These are phyloP conservation scores for Synanthedon andrenaeformis DNA, from an alignment of 2,888 invertebrate species.

Conservation along the genomic window DNA sequence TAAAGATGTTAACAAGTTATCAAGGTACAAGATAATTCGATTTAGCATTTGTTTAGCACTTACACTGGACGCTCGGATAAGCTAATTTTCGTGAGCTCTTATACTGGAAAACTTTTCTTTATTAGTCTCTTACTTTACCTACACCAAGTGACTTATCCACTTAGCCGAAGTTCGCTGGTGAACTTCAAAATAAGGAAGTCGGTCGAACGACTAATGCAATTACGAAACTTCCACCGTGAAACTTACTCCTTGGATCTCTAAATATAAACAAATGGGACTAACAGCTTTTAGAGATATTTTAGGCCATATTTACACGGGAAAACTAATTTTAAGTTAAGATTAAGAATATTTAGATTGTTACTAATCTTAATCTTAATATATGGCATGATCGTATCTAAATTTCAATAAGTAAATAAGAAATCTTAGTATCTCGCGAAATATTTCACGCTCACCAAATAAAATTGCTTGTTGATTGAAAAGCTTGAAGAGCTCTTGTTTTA, in stretches of 20 bases:
- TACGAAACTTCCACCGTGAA: slow-evolving; percentile 22
- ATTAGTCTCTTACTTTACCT: slow-evolving; percentile 14
- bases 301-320: too few relatives aligned
- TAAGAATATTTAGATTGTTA: too few relatives aligned
- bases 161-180: slow-evolving; percentile 30
- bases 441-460: too few relatives aligned
- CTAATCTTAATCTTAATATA: too few relatives aligned
- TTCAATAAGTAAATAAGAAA: too few relatives aligned
- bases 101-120: slow-evolving; percentile 23
- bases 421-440: too few relatives aligned
- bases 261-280: slow-evolving; percentile 15
- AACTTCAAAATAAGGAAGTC: slow-evolving; percentile 41
- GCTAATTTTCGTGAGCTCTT: slow-evolving; percentile 25
- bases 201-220: slow-evolving; percentile 35
- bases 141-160: slow-evolving; percentile 32
- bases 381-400: too few relatives aligned
- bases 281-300: not conserved
- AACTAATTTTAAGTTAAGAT: too few relatives aligned
- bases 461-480: too few relatives aligned
- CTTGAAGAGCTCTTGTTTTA: too few relatives aligned
- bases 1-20: not conserved
- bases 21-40: not conserved
- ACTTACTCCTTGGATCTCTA: slow-evolving; percentile 16
- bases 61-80: not conserved
- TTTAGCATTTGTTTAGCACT: not conserved